Conservation (phyloP, 2,888 invertebrate genomes). For the Malthinus seriepunctatus region DNA sequence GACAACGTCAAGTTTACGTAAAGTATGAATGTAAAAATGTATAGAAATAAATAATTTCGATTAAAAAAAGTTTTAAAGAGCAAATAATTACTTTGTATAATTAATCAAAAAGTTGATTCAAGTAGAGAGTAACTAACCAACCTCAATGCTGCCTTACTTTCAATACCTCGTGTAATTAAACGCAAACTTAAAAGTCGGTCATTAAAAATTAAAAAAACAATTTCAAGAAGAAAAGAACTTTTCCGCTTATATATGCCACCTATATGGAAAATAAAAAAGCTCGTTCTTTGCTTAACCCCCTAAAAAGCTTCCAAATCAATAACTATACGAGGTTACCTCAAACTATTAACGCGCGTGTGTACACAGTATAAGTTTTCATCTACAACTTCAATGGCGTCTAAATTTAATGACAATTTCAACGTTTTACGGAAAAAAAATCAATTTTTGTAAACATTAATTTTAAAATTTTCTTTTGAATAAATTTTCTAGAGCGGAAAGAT, state of each 20-base stretch:
- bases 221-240: background rate
- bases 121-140: too few relatives aligned
- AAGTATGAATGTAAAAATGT: too few relatives aligned
- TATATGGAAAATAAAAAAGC: slow-evolving; percentile 38
- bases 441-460: slow-evolving; percentile 3
- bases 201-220: background rate
- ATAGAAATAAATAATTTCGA: too few relatives aligned
- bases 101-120: too few relatives aligned
- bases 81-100: too few relatives aligned
- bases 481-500: slow-evolving; percentile 9
- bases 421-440: background rate
- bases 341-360: slow-evolving; percentile 40
- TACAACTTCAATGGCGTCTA: slow-evolving; percentile 39
- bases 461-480: slow-evolving; percentile 2
- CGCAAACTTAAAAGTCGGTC: too few relatives aligned
- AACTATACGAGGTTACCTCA: slow-evolving; percentile 28
- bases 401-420: slow-evolving; percentile 10
- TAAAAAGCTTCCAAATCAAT: slow-evolving; percentile 39
- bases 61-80: too few relatives aligned
- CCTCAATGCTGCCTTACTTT: too few relatives aligned
- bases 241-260: slow-evolving; percentile 36
- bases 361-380: slow-evolving; percentile 38
- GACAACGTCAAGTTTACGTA: too few relatives aligned
- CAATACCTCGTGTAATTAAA: too few relatives aligned
- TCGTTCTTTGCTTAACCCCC: slow-evolving; percentile 31